Evolutionary conservation across 2,113 vertebrate genomes (phyloP).

Genomic region (Rhea pennata): DNA sequence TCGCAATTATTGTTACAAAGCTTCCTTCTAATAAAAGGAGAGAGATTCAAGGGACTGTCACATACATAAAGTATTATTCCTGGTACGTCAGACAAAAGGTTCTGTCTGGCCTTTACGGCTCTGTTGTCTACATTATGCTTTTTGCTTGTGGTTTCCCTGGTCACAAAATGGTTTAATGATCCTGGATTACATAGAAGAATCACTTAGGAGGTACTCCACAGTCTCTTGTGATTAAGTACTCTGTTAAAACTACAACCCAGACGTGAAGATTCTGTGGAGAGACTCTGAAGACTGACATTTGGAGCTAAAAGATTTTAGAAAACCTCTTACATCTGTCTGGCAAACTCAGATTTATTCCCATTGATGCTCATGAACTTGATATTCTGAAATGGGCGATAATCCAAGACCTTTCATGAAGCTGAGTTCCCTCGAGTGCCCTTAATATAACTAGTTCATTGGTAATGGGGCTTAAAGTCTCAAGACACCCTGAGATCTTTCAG

Average conservation of each 20-base stretch:
- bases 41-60: not conserved
- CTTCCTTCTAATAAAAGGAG: not conserved
- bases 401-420: constrained; percentile 14
- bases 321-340: constrained; percentile 17
- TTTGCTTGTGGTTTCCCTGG: constrained; percentile 24
- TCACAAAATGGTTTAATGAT: constrained; percentile 3
- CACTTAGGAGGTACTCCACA: not conserved
- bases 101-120: not conserved
- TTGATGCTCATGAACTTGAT: not conserved
- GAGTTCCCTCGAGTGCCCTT: not conserved
- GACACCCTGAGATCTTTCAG: not conserved
- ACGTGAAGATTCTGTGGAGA: not conserved
- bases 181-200: not conserved
- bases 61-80: not conserved
- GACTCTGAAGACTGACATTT: not conserved
- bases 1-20: not conserved
- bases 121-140: not conserved
- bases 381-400: not conserved
- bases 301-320: constrained; percentile 10
- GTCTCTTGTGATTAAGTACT: constrained; percentile 19
- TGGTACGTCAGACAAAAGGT: not conserved
- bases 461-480: constrained; percentile 1
- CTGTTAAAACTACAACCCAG: constrained; percentile 40
- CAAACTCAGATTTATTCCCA: constrained; percentile 17
- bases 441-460: not conserved